Evolutionary conservation across 2,797 vertebrate genomes (phyloP), one percentile per base, ranked within the genome.

Genomic region (Lindbergichthys nudifrons): DNA sequence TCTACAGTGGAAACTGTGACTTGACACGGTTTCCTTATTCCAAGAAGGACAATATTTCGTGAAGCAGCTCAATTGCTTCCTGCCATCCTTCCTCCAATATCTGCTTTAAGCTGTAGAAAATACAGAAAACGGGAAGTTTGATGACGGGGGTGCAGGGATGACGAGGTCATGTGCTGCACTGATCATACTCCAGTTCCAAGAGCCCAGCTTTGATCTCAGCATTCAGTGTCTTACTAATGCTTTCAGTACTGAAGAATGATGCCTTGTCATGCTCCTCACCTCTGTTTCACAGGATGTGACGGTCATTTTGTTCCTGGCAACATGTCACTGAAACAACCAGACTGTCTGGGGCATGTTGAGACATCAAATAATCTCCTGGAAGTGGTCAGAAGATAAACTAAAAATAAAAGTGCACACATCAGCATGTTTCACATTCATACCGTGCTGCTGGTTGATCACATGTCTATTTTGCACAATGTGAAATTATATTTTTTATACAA

Each of bases 1-100:
- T 54, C 19, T 3, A 23, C 42, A 42, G 13, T 67, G 73, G 82
- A 73, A 86, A 75, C 15, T 68, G 1, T 75, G 75, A 77, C 70
- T 15, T 74, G 32, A 36, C 26, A 65, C 30, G 2, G 7, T 72
- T 77, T 76, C 66, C 19, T 71, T 10, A 1, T 18, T 6, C 4
- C 21, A 63, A 26, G 26, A 71, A 45, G 11, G 18, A 53, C 4
- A 2, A 0, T 3, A 18, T 58, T 80, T 80, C 63, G 32, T 39
- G 0, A 47, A 74, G 61, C 3, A 1, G 0, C 8, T 62, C 4
- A 21, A 42, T 63, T 18, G 39, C 75, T 81, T 79, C 67, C 77
- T 84, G 16, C 23, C 32, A 7, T 36, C 32, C 18, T 2, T 2
- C 2, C 1, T 7, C 0, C 4, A 10, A 14, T n/a, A 42, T 64